phyloP scores from a whole-genome alignment of 2,888 invertebrate genomes.

The Meteorus colon region DNA sequence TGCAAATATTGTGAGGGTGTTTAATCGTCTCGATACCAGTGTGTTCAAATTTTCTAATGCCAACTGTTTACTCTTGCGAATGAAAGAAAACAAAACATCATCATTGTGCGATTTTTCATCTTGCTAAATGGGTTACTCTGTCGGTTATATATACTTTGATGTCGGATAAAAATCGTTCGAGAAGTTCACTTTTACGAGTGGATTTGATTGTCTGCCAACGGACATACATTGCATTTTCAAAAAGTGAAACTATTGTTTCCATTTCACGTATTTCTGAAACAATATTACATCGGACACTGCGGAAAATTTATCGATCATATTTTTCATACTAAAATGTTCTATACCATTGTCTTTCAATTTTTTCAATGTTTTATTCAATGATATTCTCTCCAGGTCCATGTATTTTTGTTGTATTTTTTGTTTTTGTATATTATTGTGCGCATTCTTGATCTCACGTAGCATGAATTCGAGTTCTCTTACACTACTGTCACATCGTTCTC shows the following conservation, averaged over 20 bases:
- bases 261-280: conserved; percentile 62
- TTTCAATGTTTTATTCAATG: conserved; percentile 57
- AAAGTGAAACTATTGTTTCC: conserved; percentile 63
- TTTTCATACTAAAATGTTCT: conserved; percentile 13
- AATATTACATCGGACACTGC: background rate
- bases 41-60: conserved; percentile 60
- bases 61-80: conserved; percentile 60
- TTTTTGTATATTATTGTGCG: conserved; percentile 59
- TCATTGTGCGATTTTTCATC: background rate
- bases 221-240: conserved; percentile 64
- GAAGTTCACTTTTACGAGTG: conserved; percentile 58
- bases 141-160: conserved; percentile 48
- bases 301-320: background rate
- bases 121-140: background rate
- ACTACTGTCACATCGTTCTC: conserved; percentile 58
- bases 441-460: conserved; percentile 64
- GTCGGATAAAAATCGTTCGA: conserved; percentile 56
- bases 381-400: conserved; percentile 61
- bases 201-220: conserved; percentile 65
- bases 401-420: conserved; percentile 62
- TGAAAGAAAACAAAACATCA: conserved; percentile 1
- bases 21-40: conserved; percentile 57
- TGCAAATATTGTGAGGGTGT: conserved; percentile 42
- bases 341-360: conserved; percentile 66
- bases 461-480: conserved; percentile 64